phyloP scores from a whole-genome alignment of 2,113 vertebrate genomes.

The cat (Felis catus) region DNA sequence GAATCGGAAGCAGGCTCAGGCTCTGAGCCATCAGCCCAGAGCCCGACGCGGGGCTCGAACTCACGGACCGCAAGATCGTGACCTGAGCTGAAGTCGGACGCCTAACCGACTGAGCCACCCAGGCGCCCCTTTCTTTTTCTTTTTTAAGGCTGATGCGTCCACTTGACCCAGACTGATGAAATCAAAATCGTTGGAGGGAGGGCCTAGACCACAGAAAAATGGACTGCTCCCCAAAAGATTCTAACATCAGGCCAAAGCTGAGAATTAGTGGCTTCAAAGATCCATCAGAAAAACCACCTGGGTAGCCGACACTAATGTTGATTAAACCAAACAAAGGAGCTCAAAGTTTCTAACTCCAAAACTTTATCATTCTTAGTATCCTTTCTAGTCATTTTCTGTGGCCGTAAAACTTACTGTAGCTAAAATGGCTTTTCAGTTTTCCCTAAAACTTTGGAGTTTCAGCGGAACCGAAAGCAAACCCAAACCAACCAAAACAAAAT shows the following conservation, averaged over 20 bases:
- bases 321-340: neutral
- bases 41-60: no score
- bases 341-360: neutral
- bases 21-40: no score
- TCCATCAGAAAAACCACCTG: neutral
- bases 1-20: no score
- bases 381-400: neutral
- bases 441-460: neutral
- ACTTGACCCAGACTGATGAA: neutral
- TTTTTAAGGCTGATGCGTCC: neutral
- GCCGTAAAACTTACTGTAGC: neutral
- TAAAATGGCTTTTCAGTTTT: neutral
- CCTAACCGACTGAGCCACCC: no score
- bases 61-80: no score
- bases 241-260: neutral
- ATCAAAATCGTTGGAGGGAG: neutral
- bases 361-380: neutral
- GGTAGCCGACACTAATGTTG: neutral
- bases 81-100: no score
- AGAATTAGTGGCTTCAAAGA: neutral
- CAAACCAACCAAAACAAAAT: neutral
- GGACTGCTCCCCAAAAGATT: neutral
- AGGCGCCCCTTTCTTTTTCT: neutral
- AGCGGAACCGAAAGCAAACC: neutral
- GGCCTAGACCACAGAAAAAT: neutral